phyloP scores from a whole-genome alignment of 30 jellyfish, hydroid and myxozoan species.

The Hydra vulgaris region DNA sequence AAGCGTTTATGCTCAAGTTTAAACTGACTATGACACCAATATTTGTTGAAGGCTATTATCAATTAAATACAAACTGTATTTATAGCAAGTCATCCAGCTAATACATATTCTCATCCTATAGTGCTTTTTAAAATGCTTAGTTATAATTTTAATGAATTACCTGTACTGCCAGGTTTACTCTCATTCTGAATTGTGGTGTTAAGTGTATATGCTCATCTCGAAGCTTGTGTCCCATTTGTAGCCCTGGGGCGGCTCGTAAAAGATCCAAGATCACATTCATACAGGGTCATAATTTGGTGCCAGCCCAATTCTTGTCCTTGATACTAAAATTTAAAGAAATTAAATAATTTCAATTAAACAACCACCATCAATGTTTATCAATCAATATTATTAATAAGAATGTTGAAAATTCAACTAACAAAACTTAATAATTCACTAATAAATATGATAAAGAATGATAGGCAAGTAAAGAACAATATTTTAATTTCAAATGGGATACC shows the following conservation, averaged over 20 bases:
- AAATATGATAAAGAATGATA: background rate
- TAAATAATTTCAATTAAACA: background rate
- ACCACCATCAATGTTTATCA: slow-evolving; percentile 4
- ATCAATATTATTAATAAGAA: background rate
- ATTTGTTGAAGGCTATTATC: background rate
- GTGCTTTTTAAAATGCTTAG: background rate
- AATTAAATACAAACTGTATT: background rate
- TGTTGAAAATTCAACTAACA: slow-evolving; percentile 2
- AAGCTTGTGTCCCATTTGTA: slow-evolving; percentile 6
- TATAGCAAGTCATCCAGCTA: background rate
- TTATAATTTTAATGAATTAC: background rate
- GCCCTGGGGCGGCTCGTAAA: slow-evolving; percentile 14
- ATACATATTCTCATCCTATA: background rate
- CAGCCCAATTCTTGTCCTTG: slow-evolving; percentile 5
- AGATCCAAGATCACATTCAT: slow-evolving; percentile 20
- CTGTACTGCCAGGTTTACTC: slow-evolving; percentile 23
- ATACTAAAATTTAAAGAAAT: background rate
- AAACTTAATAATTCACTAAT: background rate
- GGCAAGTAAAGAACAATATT: background rate
- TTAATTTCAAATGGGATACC: background rate
- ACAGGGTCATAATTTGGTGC: background rate
- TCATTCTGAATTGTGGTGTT: slow-evolving; percentile 10
- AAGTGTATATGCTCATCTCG: slow-evolving; percentile 10
- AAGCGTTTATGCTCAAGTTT: too few relatives aligned
- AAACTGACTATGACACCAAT: too few relatives aligned